These are phyloP conservation scores for Papilio elwesi DNA, from an alignment of 2,888 invertebrate species.

Conservation along the genomic window DNA sequence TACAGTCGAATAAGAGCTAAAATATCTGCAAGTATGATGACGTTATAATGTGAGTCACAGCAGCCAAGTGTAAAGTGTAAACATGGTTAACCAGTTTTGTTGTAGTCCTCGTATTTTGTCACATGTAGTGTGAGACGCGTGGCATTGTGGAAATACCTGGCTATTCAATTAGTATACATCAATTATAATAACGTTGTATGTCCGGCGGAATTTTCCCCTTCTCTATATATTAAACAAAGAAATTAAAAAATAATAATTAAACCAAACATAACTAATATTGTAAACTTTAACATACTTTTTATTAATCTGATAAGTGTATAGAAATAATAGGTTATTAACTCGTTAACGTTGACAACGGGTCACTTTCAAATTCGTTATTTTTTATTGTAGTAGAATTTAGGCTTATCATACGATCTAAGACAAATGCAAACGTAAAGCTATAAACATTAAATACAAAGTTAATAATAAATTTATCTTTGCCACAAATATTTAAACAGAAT, in stretches of 20 bases:
- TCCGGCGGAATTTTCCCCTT: conserved; percentile 31
- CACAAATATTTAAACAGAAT: not conserved
- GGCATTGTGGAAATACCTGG: conserved; percentile 34
- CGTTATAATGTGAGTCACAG: not conserved
- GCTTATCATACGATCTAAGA: not conserved
- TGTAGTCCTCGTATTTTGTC: conserved; percentile 6
- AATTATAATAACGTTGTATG: conserved; percentile 16
- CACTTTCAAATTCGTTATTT: no score
- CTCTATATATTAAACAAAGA: not conserved
- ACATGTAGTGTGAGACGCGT: conserved; percentile 8
- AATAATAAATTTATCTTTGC: not conserved
- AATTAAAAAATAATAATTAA: not conserved
- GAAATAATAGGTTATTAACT: no score
- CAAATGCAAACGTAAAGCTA: not conserved
- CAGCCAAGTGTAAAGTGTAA: not conserved
- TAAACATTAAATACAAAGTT: conserved; percentile 5
- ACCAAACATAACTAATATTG: no score
- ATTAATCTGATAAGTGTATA: no score
- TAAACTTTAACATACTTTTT: no score
- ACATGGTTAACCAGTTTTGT: conserved; percentile 32
- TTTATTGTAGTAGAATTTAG: no score
- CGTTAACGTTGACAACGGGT: no score
- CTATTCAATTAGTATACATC: conserved; percentile 22
- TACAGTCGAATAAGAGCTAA: not conserved
- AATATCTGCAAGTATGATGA: not conserved